These are phyloP conservation scores for Aspidapion aeneum DNA, from an alignment of 2,888 invertebrate genomes.

Conservation along the genomic window DNA sequence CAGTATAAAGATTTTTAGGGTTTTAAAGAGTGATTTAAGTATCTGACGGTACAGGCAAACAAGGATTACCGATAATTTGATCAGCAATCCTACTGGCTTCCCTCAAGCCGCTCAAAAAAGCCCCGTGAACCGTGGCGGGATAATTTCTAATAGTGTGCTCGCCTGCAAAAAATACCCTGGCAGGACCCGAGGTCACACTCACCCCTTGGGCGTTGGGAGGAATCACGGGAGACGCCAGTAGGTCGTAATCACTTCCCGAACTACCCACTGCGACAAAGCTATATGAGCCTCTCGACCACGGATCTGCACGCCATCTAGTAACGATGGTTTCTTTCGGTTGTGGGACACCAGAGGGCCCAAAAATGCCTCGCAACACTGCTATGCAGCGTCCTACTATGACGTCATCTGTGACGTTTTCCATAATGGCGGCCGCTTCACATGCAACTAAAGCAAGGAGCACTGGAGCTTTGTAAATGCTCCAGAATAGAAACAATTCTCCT, in stretches of 20 bases:
- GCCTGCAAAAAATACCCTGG: constrained; percentile 73
- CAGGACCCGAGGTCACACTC: constrained; percentile 43
- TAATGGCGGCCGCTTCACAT: constrained; percentile 93
- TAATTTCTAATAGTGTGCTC: constrained; percentile 99
- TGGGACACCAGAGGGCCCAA: constrained; percentile 88
- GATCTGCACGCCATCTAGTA: constrained; percentile 99
- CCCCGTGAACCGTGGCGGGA: constrained; percentile 98
- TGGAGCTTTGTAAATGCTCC: constrained; percentile 94
- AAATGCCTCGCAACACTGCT: constrained; percentile 88
- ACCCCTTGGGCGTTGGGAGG: constrained; percentile 55
- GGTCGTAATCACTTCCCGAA: constrained; percentile 94
- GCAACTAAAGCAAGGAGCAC: constrained; percentile 93
- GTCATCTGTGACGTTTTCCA: constrained; percentile 97
- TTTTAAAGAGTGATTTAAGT: too few relatives aligned
- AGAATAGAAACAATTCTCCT: constrained; percentile 96
- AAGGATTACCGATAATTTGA: constrained; percentile 75
- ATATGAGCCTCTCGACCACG: constrained; percentile 94
- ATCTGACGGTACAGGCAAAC: constrained; percentile 52
- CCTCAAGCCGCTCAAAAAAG: constrained; percentile 90
- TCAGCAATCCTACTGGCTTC: constrained; percentile 96
- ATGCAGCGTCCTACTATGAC: constrained; percentile 95
- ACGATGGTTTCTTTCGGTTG: constrained; percentile 92
- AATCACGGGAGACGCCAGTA: constrained; percentile 88
- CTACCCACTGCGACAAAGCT: constrained; percentile 97
- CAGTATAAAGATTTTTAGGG: too few relatives aligned